phyloP scores from a whole-genome alignment of 2,888 invertebrate species.

The Cosmorhoe ocellata region DNA sequence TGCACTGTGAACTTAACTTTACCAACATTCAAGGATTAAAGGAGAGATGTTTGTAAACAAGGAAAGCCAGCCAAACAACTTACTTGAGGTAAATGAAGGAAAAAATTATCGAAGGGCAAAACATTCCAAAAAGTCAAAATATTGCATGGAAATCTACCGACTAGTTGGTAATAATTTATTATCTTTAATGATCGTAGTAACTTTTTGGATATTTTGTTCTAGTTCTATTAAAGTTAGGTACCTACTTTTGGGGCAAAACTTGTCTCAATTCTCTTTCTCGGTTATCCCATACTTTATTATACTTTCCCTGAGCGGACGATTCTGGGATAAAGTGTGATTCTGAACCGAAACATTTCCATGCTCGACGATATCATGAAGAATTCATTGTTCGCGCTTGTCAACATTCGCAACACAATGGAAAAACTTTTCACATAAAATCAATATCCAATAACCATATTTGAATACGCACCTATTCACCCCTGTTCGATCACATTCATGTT shows the following conservation, averaged over 20 bases:
- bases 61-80: conserved; percentile 19
- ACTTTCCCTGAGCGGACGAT: too few species aligned
- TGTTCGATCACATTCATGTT: conserved; percentile 30
- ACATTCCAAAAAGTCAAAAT: conserved; percentile 7
- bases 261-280: too few species aligned
- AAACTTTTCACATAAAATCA: conserved; percentile 45
- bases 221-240: too few species aligned
- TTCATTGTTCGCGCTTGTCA: neutral
- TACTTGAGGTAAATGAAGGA: conserved; percentile 21
- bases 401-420: conserved; percentile 36
- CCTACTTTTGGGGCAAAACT: too few species aligned
- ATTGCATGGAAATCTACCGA: conserved; percentile 6
- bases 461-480: conserved; percentile 38
- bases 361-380: neutral
- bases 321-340: too few species aligned
- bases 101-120: conserved; percentile 21
- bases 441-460: conserved; percentile 51
- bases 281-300: too few species aligned
- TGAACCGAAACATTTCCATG: neutral
- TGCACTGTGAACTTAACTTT: conserved; percentile 21
- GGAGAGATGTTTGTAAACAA: conserved; percentile 19
- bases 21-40: conserved; percentile 23
- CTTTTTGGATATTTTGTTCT: neutral
- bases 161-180: neutral
- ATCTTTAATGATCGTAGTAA: conserved; percentile 1